Evolutionary conservation across 2,113 vertebrate species (phyloP).

Genomic region (Eolophus roseicapilla): DNA sequence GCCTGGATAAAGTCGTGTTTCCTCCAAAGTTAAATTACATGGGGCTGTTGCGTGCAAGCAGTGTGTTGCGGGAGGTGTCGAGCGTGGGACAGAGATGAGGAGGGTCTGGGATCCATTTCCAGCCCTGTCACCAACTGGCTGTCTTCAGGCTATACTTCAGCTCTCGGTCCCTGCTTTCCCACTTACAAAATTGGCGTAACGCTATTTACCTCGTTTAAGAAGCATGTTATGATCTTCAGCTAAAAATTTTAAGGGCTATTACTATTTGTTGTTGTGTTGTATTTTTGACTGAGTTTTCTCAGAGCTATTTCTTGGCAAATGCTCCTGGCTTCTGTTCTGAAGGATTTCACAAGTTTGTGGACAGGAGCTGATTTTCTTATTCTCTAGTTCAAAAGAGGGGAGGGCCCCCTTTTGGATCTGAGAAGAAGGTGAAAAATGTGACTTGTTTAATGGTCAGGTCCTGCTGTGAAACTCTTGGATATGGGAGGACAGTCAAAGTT

Average conservation of each 20-base stretch:
- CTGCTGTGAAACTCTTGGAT: background rate
- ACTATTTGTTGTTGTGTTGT: constrained; percentile 1
- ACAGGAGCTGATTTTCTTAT: background rate
- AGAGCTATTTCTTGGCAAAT: background rate
- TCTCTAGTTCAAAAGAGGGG: background rate
- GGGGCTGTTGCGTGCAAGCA: background rate
- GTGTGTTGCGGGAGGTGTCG: background rate
- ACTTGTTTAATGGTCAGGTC: background rate
- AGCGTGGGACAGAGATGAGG: background rate
- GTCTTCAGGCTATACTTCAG: constrained; percentile 1
- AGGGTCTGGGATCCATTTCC: constrained; percentile 31
- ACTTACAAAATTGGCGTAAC: background rate
- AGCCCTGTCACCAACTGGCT: background rate
- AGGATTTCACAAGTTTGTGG: background rate
- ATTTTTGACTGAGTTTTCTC: background rate
- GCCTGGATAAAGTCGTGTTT: background rate
- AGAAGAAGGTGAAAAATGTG: background rate
- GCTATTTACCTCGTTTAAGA: background rate
- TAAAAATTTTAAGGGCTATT: background rate
- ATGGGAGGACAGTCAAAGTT: background rate
- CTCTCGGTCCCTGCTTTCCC: background rate
- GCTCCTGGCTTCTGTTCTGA: background rate
- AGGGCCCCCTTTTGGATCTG: background rate
- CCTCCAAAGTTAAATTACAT: background rate
- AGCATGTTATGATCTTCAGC: background rate